Evolutionary conservation across 2,888 invertebrate species (phyloP).

Genomic region (Lasioglossum figueresi): DNA sequence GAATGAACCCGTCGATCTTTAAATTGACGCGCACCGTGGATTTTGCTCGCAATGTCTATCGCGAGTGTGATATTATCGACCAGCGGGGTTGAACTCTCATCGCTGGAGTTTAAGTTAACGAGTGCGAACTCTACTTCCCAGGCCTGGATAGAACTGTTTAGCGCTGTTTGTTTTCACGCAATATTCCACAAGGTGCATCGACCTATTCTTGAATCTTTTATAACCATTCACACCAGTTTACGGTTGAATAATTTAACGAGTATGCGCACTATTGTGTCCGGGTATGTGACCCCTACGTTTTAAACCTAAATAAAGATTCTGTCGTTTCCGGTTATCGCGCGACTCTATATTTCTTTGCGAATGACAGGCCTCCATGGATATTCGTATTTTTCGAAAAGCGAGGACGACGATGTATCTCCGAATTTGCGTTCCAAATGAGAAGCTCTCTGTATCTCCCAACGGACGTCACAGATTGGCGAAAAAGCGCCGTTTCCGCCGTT

Average conservation of each 20-base stretch:
- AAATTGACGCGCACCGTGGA: no score
- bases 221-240: neutral
- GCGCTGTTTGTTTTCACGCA: no score
- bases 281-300: neutral
- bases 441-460: neutral
- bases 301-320: neutral
- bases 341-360: neutral
- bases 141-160: neutral
- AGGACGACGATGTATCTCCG: neutral
- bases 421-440: neutral
- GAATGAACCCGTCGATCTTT: neutral
- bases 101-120: no score
- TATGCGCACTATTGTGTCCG: neutral
- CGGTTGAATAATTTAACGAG: neutral
- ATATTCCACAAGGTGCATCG: neutral
- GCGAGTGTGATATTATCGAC: no score
- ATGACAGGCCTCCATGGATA: neutral
- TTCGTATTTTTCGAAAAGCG: neutral
- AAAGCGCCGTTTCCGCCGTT: neutral
- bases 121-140: neutral
- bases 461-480: neutral
- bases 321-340: neutral
- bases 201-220: neutral
- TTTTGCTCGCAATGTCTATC: no score
- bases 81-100: no score